Conservation (phyloP, 2,797 vertebrate species). For the Arnoldichthys spilopterus region DNA sequence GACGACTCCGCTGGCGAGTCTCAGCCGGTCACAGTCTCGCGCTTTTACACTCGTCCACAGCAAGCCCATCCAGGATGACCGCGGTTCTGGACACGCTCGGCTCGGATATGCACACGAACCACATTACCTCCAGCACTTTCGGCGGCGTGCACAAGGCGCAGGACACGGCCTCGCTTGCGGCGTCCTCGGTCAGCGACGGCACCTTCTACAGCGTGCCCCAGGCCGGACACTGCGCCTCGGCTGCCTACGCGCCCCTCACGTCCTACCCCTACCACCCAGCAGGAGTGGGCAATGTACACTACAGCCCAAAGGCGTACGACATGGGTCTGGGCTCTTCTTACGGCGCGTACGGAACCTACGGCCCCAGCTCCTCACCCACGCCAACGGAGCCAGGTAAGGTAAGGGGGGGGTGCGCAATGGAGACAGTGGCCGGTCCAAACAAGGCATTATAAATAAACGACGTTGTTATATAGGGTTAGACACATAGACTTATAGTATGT, state of each 20-base stretch:
- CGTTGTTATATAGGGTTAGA: too few species aligned
- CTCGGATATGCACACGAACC: slow-evolving; percentile 87
- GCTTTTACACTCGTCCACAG: background rate
- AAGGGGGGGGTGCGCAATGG: slow-evolving; percentile 29
- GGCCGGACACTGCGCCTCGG: slow-evolving; percentile 69
- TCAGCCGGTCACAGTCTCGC: background rate
- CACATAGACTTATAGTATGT: too few species aligned
- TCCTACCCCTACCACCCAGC: slow-evolving; percentile 81
- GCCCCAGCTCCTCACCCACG: slow-evolving; percentile 77
- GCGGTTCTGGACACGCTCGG: slow-evolving; percentile 85
- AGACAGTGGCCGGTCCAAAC: background rate
- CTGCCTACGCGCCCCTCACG: slow-evolving; percentile 80
- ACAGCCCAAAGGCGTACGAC: slow-evolving; percentile 83
- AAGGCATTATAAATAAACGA: background rate
- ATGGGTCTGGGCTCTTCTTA: slow-evolving; percentile 80
- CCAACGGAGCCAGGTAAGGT: slow-evolving; percentile 81
- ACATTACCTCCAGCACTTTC: slow-evolving; percentile 83
- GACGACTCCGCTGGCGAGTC: background rate
- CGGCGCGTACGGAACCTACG: slow-evolving; percentile 81
- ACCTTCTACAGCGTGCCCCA: slow-evolving; percentile 86
- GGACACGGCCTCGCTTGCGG: slow-evolving; percentile 85
- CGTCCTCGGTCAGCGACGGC: slow-evolving; percentile 87
- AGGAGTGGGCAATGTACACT: slow-evolving; percentile 74
- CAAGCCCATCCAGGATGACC: slow-evolving; percentile 71
- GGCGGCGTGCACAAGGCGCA: slow-evolving; percentile 85